These are phyloP conservation scores for Gerris buenoi DNA, from an alignment of 1,140 invertebrate genomes.

Conservation along the genomic window DNA sequence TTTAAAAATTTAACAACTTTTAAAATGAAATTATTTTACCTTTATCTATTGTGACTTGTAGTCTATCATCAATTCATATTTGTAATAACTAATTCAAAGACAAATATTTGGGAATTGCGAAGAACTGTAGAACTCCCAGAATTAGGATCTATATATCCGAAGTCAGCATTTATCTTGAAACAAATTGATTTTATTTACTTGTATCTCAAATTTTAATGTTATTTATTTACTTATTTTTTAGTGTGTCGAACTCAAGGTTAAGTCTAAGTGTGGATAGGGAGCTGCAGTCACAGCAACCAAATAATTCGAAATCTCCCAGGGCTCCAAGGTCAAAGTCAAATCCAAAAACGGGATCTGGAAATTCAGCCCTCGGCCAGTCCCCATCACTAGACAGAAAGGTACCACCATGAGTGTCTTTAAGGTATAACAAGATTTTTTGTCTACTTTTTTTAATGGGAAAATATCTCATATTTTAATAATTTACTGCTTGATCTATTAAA, in stretches of 20 bases:
- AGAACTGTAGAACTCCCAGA: too few relatives aligned
- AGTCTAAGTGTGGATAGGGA: constrained; percentile 2
- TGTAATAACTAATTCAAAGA: not conserved
- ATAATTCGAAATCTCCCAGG: not conserved
- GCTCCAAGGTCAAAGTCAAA: constrained; percentile 3
- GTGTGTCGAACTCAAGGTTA: not conserved
- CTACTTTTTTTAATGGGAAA: too few relatives aligned
- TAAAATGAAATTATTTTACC: too few relatives aligned
- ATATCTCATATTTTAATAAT: too few relatives aligned
- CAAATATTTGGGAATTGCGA: not conserved
- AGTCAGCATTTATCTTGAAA: too few relatives aligned
- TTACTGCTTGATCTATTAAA: too few relatives aligned
- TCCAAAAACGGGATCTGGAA: constrained; percentile 15
- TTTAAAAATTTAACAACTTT: too few relatives aligned
- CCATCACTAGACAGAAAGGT: constrained; percentile 13
- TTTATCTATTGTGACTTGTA: not conserved
- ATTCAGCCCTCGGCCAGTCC: constrained; percentile 16
- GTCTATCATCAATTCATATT: not conserved
- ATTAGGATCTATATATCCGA: too few relatives aligned
- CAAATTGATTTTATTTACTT: not conserved
- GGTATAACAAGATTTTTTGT: too few relatives aligned
- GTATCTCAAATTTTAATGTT: not conserved
- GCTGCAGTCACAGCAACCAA: not conserved
- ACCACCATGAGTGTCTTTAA: too few relatives aligned
- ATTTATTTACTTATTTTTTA: not conserved